Base-by-base conservation (phyloP, 2,113 vertebrate genomes). In the Steatornis caripensis region DNA sequence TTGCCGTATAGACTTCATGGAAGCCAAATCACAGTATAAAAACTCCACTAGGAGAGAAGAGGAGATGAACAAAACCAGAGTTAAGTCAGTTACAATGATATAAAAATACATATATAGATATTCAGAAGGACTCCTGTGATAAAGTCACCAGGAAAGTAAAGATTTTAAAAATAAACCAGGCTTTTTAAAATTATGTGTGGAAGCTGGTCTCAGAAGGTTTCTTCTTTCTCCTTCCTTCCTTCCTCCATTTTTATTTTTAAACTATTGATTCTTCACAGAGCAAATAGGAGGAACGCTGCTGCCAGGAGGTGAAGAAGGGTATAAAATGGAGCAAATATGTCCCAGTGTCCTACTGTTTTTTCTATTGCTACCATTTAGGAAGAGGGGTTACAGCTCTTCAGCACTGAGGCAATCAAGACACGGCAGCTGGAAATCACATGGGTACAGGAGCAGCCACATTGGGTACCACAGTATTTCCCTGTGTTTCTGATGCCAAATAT, bases 1-100 rank as follows among this genome's bases (percentile, higher is more conserved):
- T 61, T 97, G 90, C 12, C 95, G 93, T 84, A 99, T 96, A 11
- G 99, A 99, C 46, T 95, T 98, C 97, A 99, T 96, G 12, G 99
- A 99, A 32, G 98, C 98, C 98, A 99, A 98, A 92, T 99, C 98
- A 79, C 99, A 90, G 70, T 98, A 98, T 45, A 99, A 76, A 92
- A 99, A 99, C 91, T 99, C 99, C 95, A 98, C 99, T 99, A 97
- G 11, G 54, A 93, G 20, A 71, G 65, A 96, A 95, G 5, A 64
- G 12, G 22, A 93, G 48, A 95, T 7, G 24, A 87, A 87, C 23
- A 78, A 54, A 92, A 78, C 1, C 30, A 80, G 30, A 10, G 10
- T 32, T 48, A 17, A 66, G 36, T 91, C 19, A 89, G 4, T 36
- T 68, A 43, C 9, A 13, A 9, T 34, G 3, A 83, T 11, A 71